Percentiles rank a stretch among this genome's conserved stretches.
Conservation (phyloP, 1,140 invertebrate species). For the Drosophila carrolli region DNA sequence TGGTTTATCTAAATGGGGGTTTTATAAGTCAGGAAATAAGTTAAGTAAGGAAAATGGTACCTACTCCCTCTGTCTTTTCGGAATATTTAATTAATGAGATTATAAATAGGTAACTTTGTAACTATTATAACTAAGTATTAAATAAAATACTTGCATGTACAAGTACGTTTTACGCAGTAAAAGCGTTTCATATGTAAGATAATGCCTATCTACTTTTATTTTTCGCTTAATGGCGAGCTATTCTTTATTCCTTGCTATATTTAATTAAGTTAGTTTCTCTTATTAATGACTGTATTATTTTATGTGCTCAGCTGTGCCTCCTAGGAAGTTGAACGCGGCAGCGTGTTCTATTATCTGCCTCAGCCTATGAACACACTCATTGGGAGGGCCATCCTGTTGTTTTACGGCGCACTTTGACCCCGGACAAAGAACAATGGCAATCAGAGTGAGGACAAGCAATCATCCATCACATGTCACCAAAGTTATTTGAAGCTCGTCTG, state of each 20-base stretch:
- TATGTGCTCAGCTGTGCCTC: neutral
- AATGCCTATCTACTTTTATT: no score
- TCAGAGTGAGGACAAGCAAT: conserved; percentile 8
- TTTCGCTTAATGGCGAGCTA: neutral
- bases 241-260: no score
- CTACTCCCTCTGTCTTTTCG: no score
- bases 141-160: no score
- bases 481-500: conserved; percentile 35
- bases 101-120: no score
- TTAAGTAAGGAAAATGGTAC: no score
- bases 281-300: conserved; percentile 3
- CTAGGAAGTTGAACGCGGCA: conserved; percentile 21
- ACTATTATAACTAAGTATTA: no score
- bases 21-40: neutral
- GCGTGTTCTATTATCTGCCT: conserved; percentile 6
- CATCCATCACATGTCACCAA: conserved; percentile 59
- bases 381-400: conserved; percentile 14
- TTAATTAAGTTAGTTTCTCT: conserved; percentile 7
- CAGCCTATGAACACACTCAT: conserved; percentile 19
- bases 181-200: no score
- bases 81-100: no score
- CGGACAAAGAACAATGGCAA: conserved; percentile 35
- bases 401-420: conserved; percentile 38
- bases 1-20: conserved; percentile 4
- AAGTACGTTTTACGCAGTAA: no score